Conservation (phyloP, 2,888 invertebrate genomes). For the Diarsia dahlii region DNA sequence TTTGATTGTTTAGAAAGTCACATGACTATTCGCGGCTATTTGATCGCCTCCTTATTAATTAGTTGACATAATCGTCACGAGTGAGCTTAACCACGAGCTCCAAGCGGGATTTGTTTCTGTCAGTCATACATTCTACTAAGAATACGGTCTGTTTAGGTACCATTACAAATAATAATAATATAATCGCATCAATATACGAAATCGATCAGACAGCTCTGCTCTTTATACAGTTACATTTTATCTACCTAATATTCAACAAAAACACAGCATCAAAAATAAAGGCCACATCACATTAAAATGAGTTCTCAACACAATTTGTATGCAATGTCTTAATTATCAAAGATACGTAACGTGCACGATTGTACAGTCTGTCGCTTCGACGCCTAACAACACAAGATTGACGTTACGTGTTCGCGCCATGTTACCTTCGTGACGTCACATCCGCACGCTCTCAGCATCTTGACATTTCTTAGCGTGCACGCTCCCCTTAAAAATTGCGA, state of each 20-base stretch:
- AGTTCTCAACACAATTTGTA: constrained; percentile 24
- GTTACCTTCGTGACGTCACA: constrained; percentile 65
- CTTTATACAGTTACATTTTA: background rate
- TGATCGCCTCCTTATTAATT: background rate
- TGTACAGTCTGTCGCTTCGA: constrained; percentile 49
- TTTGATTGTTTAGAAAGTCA: background rate
- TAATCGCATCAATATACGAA: too few species aligned
- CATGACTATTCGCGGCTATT: background rate
- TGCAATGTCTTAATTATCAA: constrained; percentile 38
- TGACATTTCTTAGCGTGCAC: constrained; percentile 53
- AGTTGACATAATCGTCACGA: too few species aligned
- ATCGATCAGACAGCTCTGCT: too few species aligned
- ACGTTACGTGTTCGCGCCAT: constrained; percentile 67
- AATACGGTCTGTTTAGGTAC: background rate
- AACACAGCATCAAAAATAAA: background rate
- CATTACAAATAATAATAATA: background rate
- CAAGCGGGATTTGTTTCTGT: background rate
- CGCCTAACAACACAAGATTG: constrained; percentile 69
- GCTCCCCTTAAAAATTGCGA: constrained; percentile 28
- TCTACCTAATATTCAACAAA: background rate
- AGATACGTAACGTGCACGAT: constrained; percentile 1
- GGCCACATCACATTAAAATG: background rate
- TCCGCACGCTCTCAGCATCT: constrained; percentile 62
- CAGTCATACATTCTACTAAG: background rate
- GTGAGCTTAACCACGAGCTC: too few species aligned